A percentile compares a stretch with the other conserved stretches of the same genome.
These are phyloP conservation scores for Lepilemur ruficaudatus DNA, from an alignment of 2,797 vertebrate species.

Conservation along the genomic window DNA sequence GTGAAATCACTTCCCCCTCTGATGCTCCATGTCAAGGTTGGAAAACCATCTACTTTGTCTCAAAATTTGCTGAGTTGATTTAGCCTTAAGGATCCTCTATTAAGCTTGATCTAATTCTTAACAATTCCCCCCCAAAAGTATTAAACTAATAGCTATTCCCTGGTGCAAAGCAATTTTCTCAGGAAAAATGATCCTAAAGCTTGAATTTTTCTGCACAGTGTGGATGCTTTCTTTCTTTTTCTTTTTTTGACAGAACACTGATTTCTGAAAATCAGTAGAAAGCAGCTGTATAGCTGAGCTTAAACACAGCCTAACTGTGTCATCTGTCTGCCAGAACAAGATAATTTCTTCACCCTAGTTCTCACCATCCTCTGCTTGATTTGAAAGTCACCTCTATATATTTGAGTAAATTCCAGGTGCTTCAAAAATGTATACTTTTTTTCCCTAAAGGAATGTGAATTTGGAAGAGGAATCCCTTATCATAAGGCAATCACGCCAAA, in stretches of 20 bases:
- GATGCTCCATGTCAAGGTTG: background rate
- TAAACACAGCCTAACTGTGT: background rate
- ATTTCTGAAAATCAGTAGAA: background rate
- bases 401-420: background rate
- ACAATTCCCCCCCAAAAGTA: background rate
- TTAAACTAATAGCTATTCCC: background rate
- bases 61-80: conserved; percentile 6
- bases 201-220: background rate
- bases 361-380: background rate
- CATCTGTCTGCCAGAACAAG: background rate
- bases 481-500: background rate
- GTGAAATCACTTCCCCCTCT: background rate
- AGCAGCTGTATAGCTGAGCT: background rate
- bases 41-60: background rate
- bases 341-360: background rate
- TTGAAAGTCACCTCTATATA: background rate
- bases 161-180: conserved; percentile 14
- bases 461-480: background rate
- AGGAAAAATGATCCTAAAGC: background rate
- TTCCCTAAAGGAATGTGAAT: background rate
- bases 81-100: background rate
- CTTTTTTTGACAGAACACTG: background rate
- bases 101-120: conserved; percentile 8
- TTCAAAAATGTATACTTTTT: background rate
- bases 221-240: background rate